Percentiles rank a stretch among this genome's conserved stretches.
Conservation (phyloP, 2,888 invertebrate genomes). For the Andrena chrysosceles region DNA sequence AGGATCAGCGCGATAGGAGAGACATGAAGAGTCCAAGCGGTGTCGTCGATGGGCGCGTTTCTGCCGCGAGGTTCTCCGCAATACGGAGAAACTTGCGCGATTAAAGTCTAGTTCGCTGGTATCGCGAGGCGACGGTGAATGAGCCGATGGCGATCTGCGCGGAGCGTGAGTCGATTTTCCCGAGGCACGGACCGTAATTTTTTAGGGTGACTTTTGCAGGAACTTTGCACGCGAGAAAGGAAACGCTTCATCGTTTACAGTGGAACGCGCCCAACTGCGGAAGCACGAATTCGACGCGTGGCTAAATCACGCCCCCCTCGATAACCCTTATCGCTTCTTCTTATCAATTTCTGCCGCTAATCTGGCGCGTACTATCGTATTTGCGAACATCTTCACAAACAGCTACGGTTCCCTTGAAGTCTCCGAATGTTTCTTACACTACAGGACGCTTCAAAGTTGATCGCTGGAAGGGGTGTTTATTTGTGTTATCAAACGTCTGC, state of each 20-base stretch:
- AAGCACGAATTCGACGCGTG: conserved; percentile 27
- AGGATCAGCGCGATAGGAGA: not conserved
- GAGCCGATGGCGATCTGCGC: not conserved
- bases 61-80: not conserved
- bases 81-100: conserved; percentile 6
- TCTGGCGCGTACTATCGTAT: conserved; percentile 5
- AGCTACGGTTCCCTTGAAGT: not conserved
- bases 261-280: not conserved
- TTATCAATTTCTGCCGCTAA: conserved; percentile 33
- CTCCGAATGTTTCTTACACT: not conserved
- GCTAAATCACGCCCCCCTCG: conserved; percentile 34
- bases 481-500: no score
- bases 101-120: not conserved
- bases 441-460: not conserved
- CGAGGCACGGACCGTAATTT: no score
- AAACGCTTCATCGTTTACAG: not conserved
- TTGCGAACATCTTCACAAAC: conserved; percentile 12
- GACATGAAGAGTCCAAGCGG: no score
- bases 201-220: not conserved
- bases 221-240: not conserved
- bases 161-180: no score
- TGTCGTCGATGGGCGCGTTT: not conserved
- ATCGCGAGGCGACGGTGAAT: not conserved
- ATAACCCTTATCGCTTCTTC: conserved; percentile 37
- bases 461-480: not conserved